phyloP scores from a whole-genome alignment of 2,888 invertebrate genomes.

The Thecocarcelia acutangulata region DNA sequence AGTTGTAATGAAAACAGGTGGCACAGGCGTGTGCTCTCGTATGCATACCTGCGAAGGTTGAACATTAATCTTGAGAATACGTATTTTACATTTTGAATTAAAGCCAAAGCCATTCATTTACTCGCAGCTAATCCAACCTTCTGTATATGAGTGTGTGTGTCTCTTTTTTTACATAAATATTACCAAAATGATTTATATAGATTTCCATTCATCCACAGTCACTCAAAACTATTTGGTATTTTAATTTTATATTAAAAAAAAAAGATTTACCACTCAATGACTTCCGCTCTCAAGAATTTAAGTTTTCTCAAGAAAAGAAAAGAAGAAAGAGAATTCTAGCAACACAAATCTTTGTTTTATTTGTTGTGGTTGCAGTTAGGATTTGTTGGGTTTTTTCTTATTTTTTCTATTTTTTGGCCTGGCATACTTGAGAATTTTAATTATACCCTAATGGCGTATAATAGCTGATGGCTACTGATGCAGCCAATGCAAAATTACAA shows the following conservation, averaged over 20 bases:
- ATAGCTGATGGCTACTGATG: conserved; percentile 72
- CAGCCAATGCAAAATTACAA: conserved; percentile 63
- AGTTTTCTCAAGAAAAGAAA: conserved; percentile 51
- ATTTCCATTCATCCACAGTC: conserved; percentile 1
- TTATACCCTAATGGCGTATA: conserved; percentile 79
- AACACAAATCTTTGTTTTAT: conserved; percentile 21
- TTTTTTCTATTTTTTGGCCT: conserved; percentile 8
- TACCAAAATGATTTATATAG: neutral
- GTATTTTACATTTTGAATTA: too few relatives aligned
- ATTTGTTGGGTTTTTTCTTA: conserved; percentile 50
- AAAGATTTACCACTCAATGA: conserved; percentile 39
- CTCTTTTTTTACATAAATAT: neutral
- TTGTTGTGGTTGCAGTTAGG: conserved; percentile 44
- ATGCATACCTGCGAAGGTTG: neutral
- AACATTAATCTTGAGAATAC: too few relatives aligned
- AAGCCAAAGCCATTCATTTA: too few relatives aligned
- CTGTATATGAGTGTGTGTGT: too few relatives aligned
- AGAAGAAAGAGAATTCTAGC: neutral
- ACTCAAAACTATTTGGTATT: neutral
- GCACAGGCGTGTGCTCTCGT: too few relatives aligned
- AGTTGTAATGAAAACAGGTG: neutral
- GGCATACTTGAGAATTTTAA: conserved; percentile 77
- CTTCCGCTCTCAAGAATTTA: conserved; percentile 59
- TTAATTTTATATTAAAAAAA: conserved; percentile 8
- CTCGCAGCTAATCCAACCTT: too few relatives aligned